phyloP scores from a whole-genome alignment of 2,888 invertebrate genomes.

The Microplitis deprimator region DNA sequence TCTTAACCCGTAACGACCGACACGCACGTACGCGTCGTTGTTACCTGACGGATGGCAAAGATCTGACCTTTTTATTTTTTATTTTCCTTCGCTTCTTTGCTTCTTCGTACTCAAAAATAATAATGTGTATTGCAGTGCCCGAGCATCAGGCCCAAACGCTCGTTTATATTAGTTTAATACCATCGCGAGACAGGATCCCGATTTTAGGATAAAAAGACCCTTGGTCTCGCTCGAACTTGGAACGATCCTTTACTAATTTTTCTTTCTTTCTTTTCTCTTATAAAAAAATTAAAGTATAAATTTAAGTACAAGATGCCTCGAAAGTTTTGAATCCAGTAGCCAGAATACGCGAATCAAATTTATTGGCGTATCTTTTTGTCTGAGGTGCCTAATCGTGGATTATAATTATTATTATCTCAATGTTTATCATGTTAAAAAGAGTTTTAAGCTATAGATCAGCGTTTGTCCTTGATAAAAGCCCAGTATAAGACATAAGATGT shows the following conservation, averaged over 20 bases:
- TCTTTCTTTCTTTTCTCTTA: constrained; percentile 4
- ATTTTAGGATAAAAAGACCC: neutral
- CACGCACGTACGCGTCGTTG: constrained; percentile 41
- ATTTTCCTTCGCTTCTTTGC: neutral
- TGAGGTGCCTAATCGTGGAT: no score
- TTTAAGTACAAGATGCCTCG: no score
- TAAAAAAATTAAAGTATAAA: no score
- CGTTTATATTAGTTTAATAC: no score
- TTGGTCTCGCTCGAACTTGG: constrained; percentile 10
- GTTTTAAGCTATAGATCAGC: neutral
- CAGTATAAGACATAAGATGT: neutral
- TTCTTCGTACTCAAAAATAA: constrained; percentile 6
- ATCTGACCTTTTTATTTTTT: constrained; percentile 7
- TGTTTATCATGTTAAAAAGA: no score
- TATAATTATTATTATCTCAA: no score
- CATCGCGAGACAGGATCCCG: no score
- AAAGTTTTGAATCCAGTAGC: no score
- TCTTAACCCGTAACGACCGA: constrained; percentile 53
- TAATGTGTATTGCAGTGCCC: neutral
- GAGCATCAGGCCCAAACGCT: no score
- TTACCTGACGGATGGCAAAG: constrained; percentile 27
- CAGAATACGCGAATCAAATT: no score
- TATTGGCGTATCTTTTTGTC: no score
- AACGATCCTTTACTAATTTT: neutral
- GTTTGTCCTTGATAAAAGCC: constrained; percentile 47